Conservation (phyloP, 2,888 invertebrate genomes). For the Sesia apiformis region DNA sequence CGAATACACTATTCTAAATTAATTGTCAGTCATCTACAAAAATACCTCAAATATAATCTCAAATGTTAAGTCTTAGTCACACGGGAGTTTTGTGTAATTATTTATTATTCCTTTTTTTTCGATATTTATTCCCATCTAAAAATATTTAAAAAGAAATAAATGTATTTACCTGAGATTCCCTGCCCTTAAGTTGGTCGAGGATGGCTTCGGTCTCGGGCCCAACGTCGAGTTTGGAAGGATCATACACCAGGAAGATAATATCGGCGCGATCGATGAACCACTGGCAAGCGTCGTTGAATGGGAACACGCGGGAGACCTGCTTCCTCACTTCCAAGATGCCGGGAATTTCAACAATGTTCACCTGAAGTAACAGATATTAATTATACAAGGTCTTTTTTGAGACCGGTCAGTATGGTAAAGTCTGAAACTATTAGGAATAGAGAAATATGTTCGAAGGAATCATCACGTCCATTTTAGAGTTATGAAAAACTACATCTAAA, state of each 20-base stretch:
- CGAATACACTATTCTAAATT: too few relatives aligned
- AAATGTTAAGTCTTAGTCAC: too few relatives aligned
- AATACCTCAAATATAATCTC: too few relatives aligned
- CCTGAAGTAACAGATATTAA: slow-evolving; percentile 61
- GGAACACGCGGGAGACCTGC: slow-evolving; percentile 93
- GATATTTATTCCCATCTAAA: too few relatives aligned
- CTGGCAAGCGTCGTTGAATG: slow-evolving; percentile 96
- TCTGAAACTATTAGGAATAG: too few relatives aligned
- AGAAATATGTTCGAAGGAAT: too few relatives aligned
- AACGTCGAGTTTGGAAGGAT: slow-evolving; percentile 95
- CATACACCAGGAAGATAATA: slow-evolving; percentile 95
- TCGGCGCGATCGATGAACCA: slow-evolving; percentile 98
- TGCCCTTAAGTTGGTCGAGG: slow-evolving; percentile 94
- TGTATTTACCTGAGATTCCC: slow-evolving; percentile 85
- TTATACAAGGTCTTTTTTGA: background rate
- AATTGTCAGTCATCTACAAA: too few relatives aligned
- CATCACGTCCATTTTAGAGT: too few relatives aligned
- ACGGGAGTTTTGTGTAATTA: too few relatives aligned
- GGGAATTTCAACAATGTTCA: slow-evolving; percentile 96
- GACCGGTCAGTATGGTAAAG: too few relatives aligned
- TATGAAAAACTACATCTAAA: background rate
- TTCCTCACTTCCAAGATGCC: slow-evolving; percentile 95
- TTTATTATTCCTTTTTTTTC: too few relatives aligned
- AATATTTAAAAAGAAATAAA: too few relatives aligned
- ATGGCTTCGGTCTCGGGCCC: slow-evolving; percentile 96